A percentile compares a stretch with the other conserved stretches of the same genome.
Conservation (phyloP, 2,797 vertebrate genomes). For the Erithacus rubecula region DNA sequence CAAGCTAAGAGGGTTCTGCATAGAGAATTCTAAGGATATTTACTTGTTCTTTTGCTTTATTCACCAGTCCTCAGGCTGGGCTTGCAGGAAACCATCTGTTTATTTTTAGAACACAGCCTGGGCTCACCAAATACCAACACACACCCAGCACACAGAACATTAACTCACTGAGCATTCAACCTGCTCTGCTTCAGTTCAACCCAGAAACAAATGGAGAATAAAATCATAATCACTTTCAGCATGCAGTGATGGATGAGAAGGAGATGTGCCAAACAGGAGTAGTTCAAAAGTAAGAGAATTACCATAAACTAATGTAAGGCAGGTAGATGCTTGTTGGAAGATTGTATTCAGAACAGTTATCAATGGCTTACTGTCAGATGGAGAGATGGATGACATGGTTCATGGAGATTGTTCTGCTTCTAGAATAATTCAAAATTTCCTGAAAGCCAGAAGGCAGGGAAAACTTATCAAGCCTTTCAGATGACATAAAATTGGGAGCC, state of each 20-base stretch:
- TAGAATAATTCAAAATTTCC: not conserved
- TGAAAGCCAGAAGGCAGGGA: not conserved
- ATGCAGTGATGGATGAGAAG: slow-evolving; percentile 10
- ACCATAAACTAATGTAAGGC: not conserved
- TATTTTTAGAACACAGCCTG: not conserved
- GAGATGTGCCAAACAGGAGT: not conserved
- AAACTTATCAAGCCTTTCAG: not conserved
- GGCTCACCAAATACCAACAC: not conserved
- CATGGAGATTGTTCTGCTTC: slow-evolving; percentile 4
- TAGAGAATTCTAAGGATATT: not conserved
- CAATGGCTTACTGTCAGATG: slow-evolving; percentile 10
- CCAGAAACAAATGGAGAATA: slow-evolving; percentile 22
- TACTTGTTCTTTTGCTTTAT: not conserved
- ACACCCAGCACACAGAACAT: not conserved
- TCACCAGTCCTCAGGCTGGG: not conserved
- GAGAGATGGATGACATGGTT: not conserved
- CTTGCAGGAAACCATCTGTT: not conserved
- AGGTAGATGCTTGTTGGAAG: not conserved
- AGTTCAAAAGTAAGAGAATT: not conserved
- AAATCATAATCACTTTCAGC: slow-evolving; percentile 9
- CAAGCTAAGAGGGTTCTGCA: not conserved
- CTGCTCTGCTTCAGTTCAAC: not conserved
- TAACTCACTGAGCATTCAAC: slow-evolving; percentile 1
- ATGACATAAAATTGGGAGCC: not conserved
- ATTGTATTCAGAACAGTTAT: slow-evolving; percentile 14